A percentile compares a stretch with the other conserved stretches of the same genome.
Conservation (phyloP, 2,113 vertebrate genomes). For the Grallaria varia region DNA sequence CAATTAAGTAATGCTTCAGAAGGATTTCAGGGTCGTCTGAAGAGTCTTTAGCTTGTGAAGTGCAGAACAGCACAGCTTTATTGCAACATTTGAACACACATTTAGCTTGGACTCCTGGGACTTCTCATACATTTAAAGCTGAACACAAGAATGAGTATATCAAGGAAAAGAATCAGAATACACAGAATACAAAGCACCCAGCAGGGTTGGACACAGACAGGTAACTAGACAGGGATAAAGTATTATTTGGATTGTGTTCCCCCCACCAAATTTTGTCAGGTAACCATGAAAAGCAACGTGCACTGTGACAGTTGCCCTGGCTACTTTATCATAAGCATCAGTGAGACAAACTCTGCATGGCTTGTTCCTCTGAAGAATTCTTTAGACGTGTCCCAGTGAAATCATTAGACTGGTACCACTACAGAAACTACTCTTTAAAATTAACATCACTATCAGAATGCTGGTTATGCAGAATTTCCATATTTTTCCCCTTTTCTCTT, state of each 20-base stretch:
- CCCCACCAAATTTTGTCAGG: background rate
- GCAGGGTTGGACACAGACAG: background rate
- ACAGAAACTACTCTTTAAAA: background rate
- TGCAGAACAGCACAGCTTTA: background rate
- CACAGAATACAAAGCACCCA: background rate
- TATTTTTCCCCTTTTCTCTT: background rate
- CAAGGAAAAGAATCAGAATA: background rate
- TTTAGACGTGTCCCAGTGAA: background rate
- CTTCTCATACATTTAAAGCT: background rate
- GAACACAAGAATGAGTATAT: background rate
- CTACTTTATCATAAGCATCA: background rate
- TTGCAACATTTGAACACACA: background rate
- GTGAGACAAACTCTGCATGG: background rate
- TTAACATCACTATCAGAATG: background rate
- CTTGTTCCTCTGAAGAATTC: background rate
- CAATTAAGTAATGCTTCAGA: constrained; percentile 10
- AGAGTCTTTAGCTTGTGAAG: background rate
- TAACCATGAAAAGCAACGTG: background rate
- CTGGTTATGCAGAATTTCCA: background rate
- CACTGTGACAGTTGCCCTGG: background rate
- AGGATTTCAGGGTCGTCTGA: constrained; percentile 3
- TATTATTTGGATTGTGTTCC: background rate
- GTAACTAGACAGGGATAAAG: background rate
- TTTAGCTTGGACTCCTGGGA: background rate
- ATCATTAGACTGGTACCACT: background rate